Conservation (phyloP, 2,888 invertebrate species). For the Anthoptus insignis region DNA sequence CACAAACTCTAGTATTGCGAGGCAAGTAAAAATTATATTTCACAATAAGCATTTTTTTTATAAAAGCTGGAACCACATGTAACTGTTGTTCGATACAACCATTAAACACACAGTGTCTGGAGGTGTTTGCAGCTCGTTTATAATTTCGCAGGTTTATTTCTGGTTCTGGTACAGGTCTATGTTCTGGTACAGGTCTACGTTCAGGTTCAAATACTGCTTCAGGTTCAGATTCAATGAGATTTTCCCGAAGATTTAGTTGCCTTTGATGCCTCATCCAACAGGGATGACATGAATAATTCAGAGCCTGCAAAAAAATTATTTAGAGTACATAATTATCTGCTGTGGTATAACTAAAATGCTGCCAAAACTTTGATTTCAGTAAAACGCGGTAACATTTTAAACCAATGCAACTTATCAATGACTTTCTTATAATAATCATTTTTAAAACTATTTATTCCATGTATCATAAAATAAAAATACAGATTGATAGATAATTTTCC, state of each 20-base stretch:
- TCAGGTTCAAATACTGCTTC: neutral
- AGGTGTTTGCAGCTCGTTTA: neutral
- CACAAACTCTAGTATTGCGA: neutral
- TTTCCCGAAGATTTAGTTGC: neutral
- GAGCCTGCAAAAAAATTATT: no score
- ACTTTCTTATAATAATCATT: no score
- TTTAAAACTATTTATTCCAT: no score
- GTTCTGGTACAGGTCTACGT: neutral
- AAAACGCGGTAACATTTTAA: no score
- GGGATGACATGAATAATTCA: neutral
- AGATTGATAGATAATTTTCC: no score
- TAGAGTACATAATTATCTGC: no score
- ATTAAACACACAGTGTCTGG: neutral
- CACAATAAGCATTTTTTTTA: neutral
- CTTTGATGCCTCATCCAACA: neutral
- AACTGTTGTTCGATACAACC: neutral
- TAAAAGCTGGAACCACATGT: neutral
- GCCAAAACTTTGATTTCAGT: no score
- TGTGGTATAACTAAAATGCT: no score
- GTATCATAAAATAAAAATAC: no score
- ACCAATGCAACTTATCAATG: no score
- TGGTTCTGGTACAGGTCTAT: neutral
- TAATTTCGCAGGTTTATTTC: neutral
- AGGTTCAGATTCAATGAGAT: neutral
- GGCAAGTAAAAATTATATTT: neutral